Base-by-base conservation (phyloP, 2,888 invertebrate species). In the Gnatocerus cornutus region DNA sequence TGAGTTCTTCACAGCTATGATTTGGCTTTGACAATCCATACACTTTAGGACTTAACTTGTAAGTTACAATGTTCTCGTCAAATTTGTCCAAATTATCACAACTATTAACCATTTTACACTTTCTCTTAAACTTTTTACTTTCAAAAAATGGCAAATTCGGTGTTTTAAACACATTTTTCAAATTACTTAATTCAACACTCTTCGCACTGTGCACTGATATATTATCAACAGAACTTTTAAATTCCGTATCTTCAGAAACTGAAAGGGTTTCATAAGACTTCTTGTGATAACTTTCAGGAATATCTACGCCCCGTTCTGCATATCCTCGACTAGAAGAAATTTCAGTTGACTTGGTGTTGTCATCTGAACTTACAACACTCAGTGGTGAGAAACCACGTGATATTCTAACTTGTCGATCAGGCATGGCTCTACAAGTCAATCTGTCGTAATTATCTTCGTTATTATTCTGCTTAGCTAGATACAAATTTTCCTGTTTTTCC, bases 11-110 rank as follows among this genome's bases (percentile, higher is more conserved):
- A 66, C 81, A 83, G 75, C 84, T 83, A 41, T 80, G 79, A 72
- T 83, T 83, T 14, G 81, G 81, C 69, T 83, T 84, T 0, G 88
- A 82, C 3, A 87, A 76, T n/a, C 87, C 87, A 78, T 90, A 91
- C 29, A 90, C 90, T 84, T 91, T 91, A 0, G 91, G 90, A 77
- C 91, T 91, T 10, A 91, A 83, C 79, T 90, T 90, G 73, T 88
- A 87, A 64, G 81, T 82, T 52, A 84, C 72, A 21, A 83, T 66
- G 65, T 84, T 80, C 39, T 83, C 82, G 52, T 83, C 80, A 45
- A 78, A 79, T 52, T 80, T 81, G 7, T 75, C 75, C 52, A 83
- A 74, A 74, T 82, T 81, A 64, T 84, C 84, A 62, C 80, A 82
- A 73, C 84, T 84, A 37, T 78, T 80, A 6, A 79, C 78, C 67